These are phyloP conservation scores for Gasteruption jaculator DNA, from an alignment of 2,888 invertebrate genomes.

Conservation along the genomic window DNA sequence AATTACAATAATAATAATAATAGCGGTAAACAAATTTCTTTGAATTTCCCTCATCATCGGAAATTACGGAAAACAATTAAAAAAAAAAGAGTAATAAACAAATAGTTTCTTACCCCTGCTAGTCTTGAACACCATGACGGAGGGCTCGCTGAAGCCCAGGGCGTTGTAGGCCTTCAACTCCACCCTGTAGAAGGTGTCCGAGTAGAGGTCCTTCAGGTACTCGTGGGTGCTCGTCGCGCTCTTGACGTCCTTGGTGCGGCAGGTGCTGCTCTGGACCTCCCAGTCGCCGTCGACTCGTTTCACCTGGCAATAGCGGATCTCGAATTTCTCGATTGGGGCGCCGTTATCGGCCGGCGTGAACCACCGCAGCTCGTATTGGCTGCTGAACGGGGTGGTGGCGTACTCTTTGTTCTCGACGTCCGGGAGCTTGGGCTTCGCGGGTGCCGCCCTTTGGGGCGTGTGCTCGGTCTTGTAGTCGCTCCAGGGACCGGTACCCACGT, in stretches of 20 bases:
- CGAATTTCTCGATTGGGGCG: conserved; percentile 79
- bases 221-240: conserved; percentile 62
- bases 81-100: conserved; percentile 2
- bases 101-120: conserved; percentile 72
- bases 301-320: conserved; percentile 75
- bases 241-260: conserved; percentile 60
- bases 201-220: conserved; percentile 65
- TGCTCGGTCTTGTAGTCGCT: conserved; percentile 61
- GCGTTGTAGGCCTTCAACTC: conserved; percentile 81
- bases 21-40: too few species aligned
- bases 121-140: conserved; percentile 76
- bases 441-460: conserved; percentile 73
- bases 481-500: conserved; percentile 77
- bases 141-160: conserved; percentile 77
- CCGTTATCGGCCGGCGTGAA: conserved; percentile 84
- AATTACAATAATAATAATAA: too few species aligned
- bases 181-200: conserved; percentile 80
- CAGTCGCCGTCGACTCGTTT: conserved; percentile 66
- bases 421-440: conserved; percentile 68
- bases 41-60: too few species aligned
- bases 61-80: neutral
- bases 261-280: conserved; percentile 55
- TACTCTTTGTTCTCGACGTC: conserved; percentile 47
- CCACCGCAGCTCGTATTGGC: conserved; percentile 81
- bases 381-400: conserved; percentile 63